phyloP scores from a whole-genome alignment of 2,113 vertebrate genomes.

The Pao palembangensis region DNA sequence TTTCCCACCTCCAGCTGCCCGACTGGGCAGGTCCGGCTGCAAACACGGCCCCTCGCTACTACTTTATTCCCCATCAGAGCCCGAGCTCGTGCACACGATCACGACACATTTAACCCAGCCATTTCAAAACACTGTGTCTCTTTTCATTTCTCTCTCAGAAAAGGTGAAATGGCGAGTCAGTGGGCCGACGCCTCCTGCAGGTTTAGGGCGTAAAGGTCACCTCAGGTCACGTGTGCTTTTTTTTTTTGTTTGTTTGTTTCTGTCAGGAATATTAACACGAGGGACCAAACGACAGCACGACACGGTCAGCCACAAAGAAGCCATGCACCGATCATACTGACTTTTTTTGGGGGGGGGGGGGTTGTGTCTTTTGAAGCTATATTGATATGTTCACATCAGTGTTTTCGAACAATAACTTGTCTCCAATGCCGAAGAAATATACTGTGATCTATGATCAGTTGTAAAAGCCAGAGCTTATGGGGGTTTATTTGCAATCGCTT shows the following conservation, averaged over 20 bases:
- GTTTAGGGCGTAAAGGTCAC: conserved; percentile 40
- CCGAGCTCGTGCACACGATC: conserved; percentile 32
- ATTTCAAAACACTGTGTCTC: conserved; percentile 53
- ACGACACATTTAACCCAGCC: conserved; percentile 30
- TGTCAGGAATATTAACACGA: conserved; percentile 24
- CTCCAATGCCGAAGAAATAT: conserved; percentile 21
- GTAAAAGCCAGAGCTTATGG: conserved; percentile 19
- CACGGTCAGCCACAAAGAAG: conserved; percentile 24
- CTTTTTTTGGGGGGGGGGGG: neutral
- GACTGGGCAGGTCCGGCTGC: conserved; percentile 11
- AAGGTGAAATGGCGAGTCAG: conserved; percentile 13
- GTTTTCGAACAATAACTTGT: conserved; percentile 12
- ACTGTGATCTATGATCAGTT: conserved; percentile 52
- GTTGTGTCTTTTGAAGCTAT: conserved; percentile 4
- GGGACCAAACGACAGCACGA: conserved; percentile 49
- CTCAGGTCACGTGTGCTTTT: conserved; percentile 44
- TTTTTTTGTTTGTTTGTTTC: neutral
- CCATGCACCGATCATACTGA: conserved; percentile 13
- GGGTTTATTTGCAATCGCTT: conserved; percentile 12
- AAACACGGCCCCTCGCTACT: conserved; percentile 26
- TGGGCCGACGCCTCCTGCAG: conserved; percentile 36
- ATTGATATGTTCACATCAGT: conserved; percentile 1
- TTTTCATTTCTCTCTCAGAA: conserved; percentile 10
- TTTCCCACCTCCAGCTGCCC: conserved; percentile 38
- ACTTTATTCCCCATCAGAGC: conserved; percentile 17